Evolutionary conservation across 2,888 invertebrate species (phyloP).

Genomic region (Empis stercorea): DNA sequence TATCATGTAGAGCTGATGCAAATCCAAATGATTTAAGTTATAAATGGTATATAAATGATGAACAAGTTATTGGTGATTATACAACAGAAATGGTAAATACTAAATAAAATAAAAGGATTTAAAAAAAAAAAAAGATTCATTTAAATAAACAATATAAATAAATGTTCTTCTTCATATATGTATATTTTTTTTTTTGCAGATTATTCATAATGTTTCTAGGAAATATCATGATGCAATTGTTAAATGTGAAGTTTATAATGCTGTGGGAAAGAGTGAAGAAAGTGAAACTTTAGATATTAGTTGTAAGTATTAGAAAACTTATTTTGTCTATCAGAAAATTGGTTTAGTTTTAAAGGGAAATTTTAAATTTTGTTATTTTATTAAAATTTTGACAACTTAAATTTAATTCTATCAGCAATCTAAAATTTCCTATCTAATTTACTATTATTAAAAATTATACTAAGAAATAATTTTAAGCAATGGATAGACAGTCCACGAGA

Average conservation of each 20-base stretch:
- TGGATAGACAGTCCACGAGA: too few species aligned
- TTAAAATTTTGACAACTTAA: too few species aligned
- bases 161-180: too few species aligned
- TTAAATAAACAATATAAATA: too few species aligned
- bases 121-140: not conserved
- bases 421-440: too few species aligned
- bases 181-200: too few species aligned
- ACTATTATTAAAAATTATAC: too few species aligned
- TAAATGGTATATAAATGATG: conserved; percentile 80
- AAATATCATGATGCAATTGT: conserved; percentile 75
- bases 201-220: conserved; percentile 66
- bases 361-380: too few species aligned
- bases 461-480: too few species aligned
- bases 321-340: too few species aligned
- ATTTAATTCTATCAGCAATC: not conserved
- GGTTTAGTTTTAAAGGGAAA: too few species aligned
- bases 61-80: conserved; percentile 64
- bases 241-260: conserved; percentile 83
- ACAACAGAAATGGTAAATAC: conserved; percentile 65
- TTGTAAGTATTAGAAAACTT: conserved; percentile 52
- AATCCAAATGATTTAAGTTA: conserved; percentile 77
- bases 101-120: conserved; percentile 7
- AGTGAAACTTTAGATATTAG: conserved; percentile 76
- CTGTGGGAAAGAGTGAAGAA: conserved; percentile 83
- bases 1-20: conserved; percentile 75